Conservation (phyloP, 2,113 vertebrate species). For the Xiphias gladius region DNA sequence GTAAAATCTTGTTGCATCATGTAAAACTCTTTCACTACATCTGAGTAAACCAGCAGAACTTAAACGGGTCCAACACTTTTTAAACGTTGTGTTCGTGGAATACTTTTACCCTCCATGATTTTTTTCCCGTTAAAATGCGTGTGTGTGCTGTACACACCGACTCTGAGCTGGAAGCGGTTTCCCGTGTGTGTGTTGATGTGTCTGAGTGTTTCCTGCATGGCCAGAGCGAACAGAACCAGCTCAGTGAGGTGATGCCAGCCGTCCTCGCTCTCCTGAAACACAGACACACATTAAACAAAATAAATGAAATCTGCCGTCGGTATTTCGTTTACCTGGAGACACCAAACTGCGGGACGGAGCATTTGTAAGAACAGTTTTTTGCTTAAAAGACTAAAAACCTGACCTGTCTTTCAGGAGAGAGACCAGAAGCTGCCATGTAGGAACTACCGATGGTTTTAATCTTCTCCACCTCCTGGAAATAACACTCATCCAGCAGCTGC, state of each 20-base stretch:
- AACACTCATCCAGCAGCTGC: slow-evolving; percentile 91
- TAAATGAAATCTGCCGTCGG: too few relatives aligned
- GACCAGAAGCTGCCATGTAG: slow-evolving; percentile 94
- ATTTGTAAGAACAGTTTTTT: too few relatives aligned
- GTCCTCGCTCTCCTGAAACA: slow-evolving; percentile 87
- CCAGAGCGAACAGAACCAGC: slow-evolving; percentile 92
- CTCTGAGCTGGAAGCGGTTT: slow-evolving; percentile 92
- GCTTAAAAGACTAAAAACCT: not conserved
- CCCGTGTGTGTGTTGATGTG: slow-evolving; percentile 91
- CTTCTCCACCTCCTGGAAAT: slow-evolving; percentile 95
- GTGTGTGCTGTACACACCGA: slow-evolving; percentile 82
- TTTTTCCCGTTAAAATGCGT: not conserved
- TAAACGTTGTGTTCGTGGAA: too few relatives aligned
- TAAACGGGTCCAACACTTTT: too few relatives aligned
- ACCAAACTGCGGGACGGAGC: too few relatives aligned
- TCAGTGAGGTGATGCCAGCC: slow-evolving; percentile 92
- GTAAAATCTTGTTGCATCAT: too few relatives aligned
- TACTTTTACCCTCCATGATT: too few relatives aligned
- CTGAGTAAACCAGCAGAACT: too few relatives aligned
- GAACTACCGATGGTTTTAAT: slow-evolving; percentile 96
- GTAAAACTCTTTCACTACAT: too few relatives aligned
- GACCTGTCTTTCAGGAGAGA: slow-evolving; percentile 93
- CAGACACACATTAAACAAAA: not conserved
- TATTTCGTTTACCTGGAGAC: too few relatives aligned
- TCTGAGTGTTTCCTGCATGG: slow-evolving; percentile 92